These are phyloP conservation scores for Phoebastria nigripes DNA, from an alignment of 2,797 vertebrate species.

Conservation along the genomic window DNA sequence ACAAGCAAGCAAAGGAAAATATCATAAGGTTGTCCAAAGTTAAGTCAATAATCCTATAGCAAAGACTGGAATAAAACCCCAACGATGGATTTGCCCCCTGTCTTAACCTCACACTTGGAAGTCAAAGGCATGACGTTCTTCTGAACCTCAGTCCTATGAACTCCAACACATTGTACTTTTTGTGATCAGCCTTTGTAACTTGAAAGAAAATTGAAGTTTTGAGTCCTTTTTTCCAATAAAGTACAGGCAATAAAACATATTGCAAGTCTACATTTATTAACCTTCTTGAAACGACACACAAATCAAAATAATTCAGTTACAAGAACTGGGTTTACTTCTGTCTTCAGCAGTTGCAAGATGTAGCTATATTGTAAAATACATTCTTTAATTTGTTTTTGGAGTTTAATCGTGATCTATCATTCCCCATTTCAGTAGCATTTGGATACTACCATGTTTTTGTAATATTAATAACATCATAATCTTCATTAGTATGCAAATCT, in stretches of 20 bases:
- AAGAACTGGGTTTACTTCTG: not conserved
- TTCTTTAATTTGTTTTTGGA: not conserved
- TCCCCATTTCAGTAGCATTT: not conserved
- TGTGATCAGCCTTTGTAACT: not conserved
- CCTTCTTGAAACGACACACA: not conserved
- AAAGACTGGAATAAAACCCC: not conserved
- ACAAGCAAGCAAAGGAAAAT: not conserved
- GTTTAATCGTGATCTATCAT: not conserved
- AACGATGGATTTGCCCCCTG: not conserved
- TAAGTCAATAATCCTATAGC: not conserved
- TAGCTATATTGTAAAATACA: not conserved
- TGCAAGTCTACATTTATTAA: slow-evolving; percentile 4
- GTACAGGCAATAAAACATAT: not conserved
- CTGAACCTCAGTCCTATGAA: not conserved
- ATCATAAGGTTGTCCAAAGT: not conserved
- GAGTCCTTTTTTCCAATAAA: not conserved
- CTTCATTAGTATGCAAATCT: slow-evolving; percentile 59
- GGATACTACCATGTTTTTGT: not conserved
- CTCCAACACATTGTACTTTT: not conserved
- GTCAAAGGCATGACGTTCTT: not conserved
- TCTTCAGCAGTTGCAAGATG: not conserved
- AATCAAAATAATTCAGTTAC: slow-evolving; percentile 40
- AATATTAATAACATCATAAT: slow-evolving; percentile 43
- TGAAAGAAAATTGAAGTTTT: not conserved
- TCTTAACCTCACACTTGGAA: not conserved